Conservation (phyloP, 2,113 vertebrate species). For the Anarrhichthys ocellatus region DNA sequence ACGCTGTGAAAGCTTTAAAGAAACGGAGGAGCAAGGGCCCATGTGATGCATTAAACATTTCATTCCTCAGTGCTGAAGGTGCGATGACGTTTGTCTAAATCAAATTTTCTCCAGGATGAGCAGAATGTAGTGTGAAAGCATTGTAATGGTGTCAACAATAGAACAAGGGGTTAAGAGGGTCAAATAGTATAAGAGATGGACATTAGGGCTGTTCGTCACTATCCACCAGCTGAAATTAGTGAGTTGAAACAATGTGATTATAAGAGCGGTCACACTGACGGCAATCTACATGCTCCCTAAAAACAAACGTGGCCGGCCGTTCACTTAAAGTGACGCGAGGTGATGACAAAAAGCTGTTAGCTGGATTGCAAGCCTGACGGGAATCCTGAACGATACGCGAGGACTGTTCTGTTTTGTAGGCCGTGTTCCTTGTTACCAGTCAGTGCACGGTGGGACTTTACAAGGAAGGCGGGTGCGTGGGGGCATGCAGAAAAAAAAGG, state of each 20-base stretch:
- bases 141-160: neutral
- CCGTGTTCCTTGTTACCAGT: slow-evolving; percentile 23
- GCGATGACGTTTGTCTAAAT: neutral
- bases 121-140: neutral
- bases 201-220: neutral
- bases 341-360: slow-evolving; percentile 45
- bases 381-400: slow-evolving; percentile 28
- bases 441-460: slow-evolving; percentile 39
- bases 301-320: slow-evolving; percentile 34
- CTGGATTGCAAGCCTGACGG: slow-evolving; percentile 44
- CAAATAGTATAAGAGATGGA: slow-evolving; percentile 7
- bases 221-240: slow-evolving; percentile 13
- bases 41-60: slow-evolving; percentile 32
- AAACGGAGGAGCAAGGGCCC: slow-evolving; percentile 1
- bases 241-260: neutral
- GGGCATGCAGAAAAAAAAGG: slow-evolving; percentile 51
- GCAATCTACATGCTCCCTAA: slow-evolving; percentile 20
- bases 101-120: slow-evolving; percentile 4
- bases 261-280: slow-evolving; percentile 10
- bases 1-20: slow-evolving; percentile 45
- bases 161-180: neutral
- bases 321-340: slow-evolving; percentile 22
- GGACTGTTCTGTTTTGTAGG: neutral
- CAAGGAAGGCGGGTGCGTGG: neutral
- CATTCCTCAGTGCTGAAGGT: slow-evolving; percentile 7